Percentiles rank a stretch among this genome's conserved stretches.
These are phyloP conservation scores for Caenorhabditis sp. DNA, from an alignment of 2,888 invertebrate species.

Conservation along the genomic window DNA sequence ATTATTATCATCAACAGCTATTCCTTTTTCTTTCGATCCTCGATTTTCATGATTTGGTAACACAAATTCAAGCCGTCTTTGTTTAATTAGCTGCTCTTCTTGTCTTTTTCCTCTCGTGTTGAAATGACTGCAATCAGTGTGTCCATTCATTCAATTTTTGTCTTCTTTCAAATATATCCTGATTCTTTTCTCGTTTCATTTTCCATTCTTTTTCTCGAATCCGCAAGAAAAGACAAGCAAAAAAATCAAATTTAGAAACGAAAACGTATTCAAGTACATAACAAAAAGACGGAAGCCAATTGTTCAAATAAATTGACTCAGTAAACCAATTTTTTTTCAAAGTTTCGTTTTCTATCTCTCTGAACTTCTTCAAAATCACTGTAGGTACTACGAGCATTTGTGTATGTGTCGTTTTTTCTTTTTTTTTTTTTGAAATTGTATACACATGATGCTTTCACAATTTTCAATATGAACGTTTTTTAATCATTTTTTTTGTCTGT, in stretches of 20 bases:
- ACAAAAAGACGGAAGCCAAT: neutral
- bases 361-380: no score
- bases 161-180: slow-evolving; percentile 4
- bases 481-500: neutral
- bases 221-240: neutral
- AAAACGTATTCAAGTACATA: neutral
- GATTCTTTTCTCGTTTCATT: neutral
- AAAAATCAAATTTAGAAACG: neutral
- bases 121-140: slow-evolving; percentile 26
- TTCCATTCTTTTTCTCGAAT: neutral
- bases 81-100: slow-evolving; percentile 36
- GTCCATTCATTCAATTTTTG: slow-evolving; percentile 11
- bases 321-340: neutral
- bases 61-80: slow-evolving; percentile 1
- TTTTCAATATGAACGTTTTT: neutral
- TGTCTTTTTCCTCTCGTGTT: neutral
- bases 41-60: no score
- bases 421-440: neutral
- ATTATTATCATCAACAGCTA: neutral
- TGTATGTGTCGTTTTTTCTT: neutral
- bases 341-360: no score
- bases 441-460: neutral
- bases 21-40: neutral
- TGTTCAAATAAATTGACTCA: neutral
- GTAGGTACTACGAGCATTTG: no score